phyloP scores from a whole-genome alignment of 2,113 vertebrate species.

The Nothoprocta pentlandii region DNA sequence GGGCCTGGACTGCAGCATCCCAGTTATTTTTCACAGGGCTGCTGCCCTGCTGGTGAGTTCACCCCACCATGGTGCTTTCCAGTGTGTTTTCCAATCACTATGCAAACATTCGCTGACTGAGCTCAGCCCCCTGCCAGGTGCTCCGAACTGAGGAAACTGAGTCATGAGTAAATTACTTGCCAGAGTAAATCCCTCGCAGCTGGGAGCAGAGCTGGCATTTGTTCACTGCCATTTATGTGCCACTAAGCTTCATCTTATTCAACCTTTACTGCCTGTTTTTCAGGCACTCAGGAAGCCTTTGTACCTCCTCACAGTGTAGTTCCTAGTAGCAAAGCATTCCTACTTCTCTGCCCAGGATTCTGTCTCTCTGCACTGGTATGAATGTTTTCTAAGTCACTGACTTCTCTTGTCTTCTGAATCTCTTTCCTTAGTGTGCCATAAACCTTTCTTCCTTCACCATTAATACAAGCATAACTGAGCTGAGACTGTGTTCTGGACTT shows the following conservation, averaged over 20 bases:
- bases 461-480: neutral
- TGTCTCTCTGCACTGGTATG: neutral
- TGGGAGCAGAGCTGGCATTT: neutral
- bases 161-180: neutral
- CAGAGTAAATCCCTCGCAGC: neutral
- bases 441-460: neutral
- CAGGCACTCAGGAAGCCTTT: neutral
- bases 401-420: neutral
- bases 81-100: neutral
- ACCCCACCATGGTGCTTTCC: neutral
- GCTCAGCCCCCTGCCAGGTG: neutral
- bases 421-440: neutral
- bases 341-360: neutral
- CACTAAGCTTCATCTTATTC: neutral
- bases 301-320: neutral
- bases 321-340: neutral
- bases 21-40: neutral
- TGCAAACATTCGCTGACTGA: neutral
- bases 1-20: neutral
- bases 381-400: neutral
- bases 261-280: neutral
- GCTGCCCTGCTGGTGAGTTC: neutral
- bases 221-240: neutral
- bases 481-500: neutral
- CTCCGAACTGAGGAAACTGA: neutral